Evolutionary conservation across 1,140 invertebrate species (phyloP), one percentile per base, ranked within the genome.

Genomic region (Varroa destructor): DNA sequence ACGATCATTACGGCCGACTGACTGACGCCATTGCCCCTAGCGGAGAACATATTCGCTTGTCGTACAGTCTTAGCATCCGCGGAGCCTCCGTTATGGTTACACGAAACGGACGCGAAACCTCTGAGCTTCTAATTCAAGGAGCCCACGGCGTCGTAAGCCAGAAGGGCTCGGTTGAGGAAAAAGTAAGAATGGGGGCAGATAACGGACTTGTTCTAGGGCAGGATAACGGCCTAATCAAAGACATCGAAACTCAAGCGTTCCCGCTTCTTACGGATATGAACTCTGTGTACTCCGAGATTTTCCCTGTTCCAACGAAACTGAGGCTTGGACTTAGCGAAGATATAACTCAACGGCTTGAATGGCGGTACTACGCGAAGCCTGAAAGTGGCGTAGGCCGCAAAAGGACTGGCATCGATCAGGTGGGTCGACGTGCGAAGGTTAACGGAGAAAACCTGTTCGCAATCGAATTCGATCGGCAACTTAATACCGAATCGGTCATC

Each of bases 321-420:
- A 85, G 87, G 74, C 90, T 88, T 0, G 89, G 92, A 79, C 87
- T 93, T 43, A 88, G 88, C 14, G 89, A 89, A 0, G 91, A 94
- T 77, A 80, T 94, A 40, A 89, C 92, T 0, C 96, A 96, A 78
- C 84, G 91, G 74, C 91, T 97, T 74, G 93, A 97, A 81, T 97
- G 93, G 93, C 84, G 91, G 55, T 97, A 95, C 73, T 81, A 80
- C 73, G 75, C 81, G 67, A 75, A 79, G 0, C 76, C 78, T 37
- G 78, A 78, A 71, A 67, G 40, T 67, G 76, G 77, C 8, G 77
- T 77, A 71, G 54, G 40, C 10, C 55, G 64, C 51, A 56, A 70
- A 37, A 51, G 43, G 1, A 71, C 54, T 10, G 72, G 58, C 14
- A 75, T 76, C 51, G 74, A 70, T 43, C 74, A 75, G 72, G 72